These are phyloP conservation scores for Poeciliopsis prolifica DNA, from an alignment of 2,113 vertebrate genomes.

Conservation along the genomic window DNA sequence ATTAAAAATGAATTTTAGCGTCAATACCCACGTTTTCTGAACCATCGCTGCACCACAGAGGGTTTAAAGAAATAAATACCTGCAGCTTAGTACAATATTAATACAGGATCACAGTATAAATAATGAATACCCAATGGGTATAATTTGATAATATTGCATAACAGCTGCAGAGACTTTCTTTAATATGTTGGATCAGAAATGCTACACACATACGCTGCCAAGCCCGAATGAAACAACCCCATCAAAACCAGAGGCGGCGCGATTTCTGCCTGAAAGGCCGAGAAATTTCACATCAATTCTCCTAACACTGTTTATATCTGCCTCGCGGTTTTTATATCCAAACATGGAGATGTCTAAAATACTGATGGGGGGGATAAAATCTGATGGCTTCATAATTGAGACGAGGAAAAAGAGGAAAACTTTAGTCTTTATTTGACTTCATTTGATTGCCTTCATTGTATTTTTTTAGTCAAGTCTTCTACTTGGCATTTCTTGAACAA, in stretches of 20 bases:
- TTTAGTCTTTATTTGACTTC: neutral
- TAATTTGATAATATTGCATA: neutral
- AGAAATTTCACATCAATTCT: neutral
- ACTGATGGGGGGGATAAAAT: constrained; percentile 48
- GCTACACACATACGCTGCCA: neutral
- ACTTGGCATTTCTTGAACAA: neutral
- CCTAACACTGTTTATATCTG: constrained; percentile 12
- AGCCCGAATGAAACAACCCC: neutral
- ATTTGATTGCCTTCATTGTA: neutral
- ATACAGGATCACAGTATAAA: neutral
- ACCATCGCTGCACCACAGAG: neutral
- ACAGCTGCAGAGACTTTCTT: neutral
- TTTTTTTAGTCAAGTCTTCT: neutral
- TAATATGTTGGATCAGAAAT: neutral
- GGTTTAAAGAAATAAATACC: neutral
- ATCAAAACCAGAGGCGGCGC: neutral
- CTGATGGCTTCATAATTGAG: constrained; percentile 37
- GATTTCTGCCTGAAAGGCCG: constrained; percentile 12
- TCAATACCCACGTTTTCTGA: too few species aligned
- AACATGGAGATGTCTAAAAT: constrained; percentile 31
- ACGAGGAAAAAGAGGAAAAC: constrained; percentile 12
- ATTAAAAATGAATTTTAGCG: too few species aligned
- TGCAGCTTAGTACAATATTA: neutral
- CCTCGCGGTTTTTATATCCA: neutral
- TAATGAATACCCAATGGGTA: neutral